Conservation (phyloP, 2,113 vertebrate species). For the Eclectus roratus region DNA sequence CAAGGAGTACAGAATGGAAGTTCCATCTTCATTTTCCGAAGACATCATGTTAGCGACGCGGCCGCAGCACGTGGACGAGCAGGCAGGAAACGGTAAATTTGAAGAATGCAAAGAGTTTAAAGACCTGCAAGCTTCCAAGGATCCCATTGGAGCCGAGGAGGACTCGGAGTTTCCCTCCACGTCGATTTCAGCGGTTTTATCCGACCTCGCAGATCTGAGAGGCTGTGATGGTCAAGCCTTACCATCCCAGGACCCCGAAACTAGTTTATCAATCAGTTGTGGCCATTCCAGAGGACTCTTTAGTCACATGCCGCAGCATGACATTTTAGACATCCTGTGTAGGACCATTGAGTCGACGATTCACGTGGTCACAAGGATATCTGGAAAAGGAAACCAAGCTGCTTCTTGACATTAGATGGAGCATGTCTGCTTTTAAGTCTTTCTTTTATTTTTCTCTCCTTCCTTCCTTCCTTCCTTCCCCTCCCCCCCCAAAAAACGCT, state of each 20-base stretch:
- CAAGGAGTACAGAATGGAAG: slow-evolving; percentile 91
- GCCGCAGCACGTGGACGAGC: slow-evolving; percentile 74
- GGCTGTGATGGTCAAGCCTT: slow-evolving; percentile 81
- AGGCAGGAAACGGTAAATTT: slow-evolving; percentile 62
- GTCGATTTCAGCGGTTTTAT: slow-evolving; percentile 78
- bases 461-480: neutral
- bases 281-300: slow-evolving; percentile 85
- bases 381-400: slow-evolving; percentile 83
- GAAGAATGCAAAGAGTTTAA: slow-evolving; percentile 80
- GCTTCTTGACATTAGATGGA: slow-evolving; percentile 92
- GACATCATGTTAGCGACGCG: slow-evolving; percentile 70
- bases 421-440: slow-evolving; percentile 78
- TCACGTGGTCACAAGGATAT: slow-evolving; percentile 91
- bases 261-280: slow-evolving; percentile 74
- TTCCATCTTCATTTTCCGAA: slow-evolving; percentile 84
- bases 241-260: slow-evolving; percentile 81
- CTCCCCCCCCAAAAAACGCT: slow-evolving; percentile 23
- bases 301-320: slow-evolving; percentile 83
- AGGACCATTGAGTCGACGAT: slow-evolving; percentile 96
- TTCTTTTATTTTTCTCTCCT: neutral
- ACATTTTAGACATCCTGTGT: slow-evolving; percentile 95
- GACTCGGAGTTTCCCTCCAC: slow-evolving; percentile 82
- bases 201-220: slow-evolving; percentile 80
- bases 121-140: slow-evolving; percentile 77
- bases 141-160: slow-evolving; percentile 74